Percentiles rank a stretch among this genome's conserved stretches.
phyloP scores from a whole-genome alignment of 2,888 invertebrate genomes.

The Nycteola revayana region DNA sequence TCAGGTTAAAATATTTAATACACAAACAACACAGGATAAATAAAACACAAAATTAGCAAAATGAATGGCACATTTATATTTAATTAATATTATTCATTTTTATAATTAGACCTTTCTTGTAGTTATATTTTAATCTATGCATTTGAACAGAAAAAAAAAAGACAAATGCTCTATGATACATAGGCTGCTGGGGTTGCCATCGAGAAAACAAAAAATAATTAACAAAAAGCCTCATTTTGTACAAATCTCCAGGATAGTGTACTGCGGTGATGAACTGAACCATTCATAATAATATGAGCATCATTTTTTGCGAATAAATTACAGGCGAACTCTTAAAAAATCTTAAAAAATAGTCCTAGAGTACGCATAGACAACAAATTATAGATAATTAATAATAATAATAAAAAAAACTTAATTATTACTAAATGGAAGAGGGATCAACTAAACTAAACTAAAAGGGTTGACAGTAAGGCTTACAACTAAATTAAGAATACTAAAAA shows the following conservation, averaged over 20 bases:
- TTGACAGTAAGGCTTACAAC: slow-evolving; percentile 45
- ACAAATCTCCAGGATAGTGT: slow-evolving; percentile 63
- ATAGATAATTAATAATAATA: slow-evolving; percentile 58
- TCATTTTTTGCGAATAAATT: slow-evolving; percentile 62
- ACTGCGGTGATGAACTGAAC: slow-evolving; percentile 46
- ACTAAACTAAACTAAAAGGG: slow-evolving; percentile 70
- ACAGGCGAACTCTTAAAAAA: slow-evolving; percentile 42
- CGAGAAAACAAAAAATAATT: slow-evolving; percentile 45
- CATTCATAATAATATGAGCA: slow-evolving; percentile 53
- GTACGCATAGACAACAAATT: slow-evolving; percentile 63
- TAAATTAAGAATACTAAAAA: slow-evolving; percentile 52
- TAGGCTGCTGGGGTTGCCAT: slow-evolving; percentile 51
- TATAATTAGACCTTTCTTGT: slow-evolving; percentile 80
- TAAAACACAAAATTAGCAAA: slow-evolving; percentile 79
- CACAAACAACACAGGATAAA: slow-evolving; percentile 42
- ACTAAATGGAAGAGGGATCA: slow-evolving; percentile 76
- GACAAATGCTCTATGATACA: slow-evolving; percentile 63
- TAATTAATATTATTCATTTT: slow-evolving; percentile 82
- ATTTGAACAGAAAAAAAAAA: slow-evolving; percentile 62
- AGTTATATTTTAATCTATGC: slow-evolving; percentile 74
- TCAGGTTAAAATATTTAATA: no score
- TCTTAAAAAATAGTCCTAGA: slow-evolving; percentile 42
- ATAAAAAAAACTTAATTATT: slow-evolving; percentile 73
- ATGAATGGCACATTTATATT: slow-evolving; percentile 83
- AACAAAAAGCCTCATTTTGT: slow-evolving; percentile 65